Evolutionary conservation across 2,113 vertebrate species (phyloP).

Genomic region (Vireo altiloquus): DNA sequence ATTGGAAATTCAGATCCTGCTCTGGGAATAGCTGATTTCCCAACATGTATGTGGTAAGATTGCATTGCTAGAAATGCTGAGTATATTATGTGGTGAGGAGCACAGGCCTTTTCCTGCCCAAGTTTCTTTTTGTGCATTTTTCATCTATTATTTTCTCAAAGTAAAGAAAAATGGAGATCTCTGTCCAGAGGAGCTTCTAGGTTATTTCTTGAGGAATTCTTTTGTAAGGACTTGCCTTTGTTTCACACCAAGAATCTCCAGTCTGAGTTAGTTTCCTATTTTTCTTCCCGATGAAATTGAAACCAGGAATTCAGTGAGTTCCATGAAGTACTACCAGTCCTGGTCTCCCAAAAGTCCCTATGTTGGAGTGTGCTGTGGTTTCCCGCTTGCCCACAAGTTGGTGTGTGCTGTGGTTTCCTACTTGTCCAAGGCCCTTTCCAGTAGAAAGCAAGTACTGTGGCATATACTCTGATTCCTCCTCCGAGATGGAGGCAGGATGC

Average conservation of each 20-base stretch:
- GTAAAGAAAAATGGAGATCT: not conserved
- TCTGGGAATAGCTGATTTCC: not conserved
- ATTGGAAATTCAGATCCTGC: not conserved
- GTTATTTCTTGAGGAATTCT: not conserved
- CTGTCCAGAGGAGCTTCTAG: not conserved
- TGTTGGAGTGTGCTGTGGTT: not conserved
- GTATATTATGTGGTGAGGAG: not conserved
- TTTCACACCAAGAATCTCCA: not conserved
- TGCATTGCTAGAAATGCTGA: not conserved
- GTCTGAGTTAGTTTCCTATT: not conserved
- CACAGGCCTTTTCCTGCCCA: not conserved
- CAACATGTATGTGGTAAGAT: not conserved
- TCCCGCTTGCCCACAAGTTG: not conserved
- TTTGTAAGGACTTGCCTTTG: not conserved
- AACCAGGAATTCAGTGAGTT: rapidly evolving
- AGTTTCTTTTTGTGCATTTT: not conserved
- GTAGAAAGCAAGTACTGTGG: not conserved
- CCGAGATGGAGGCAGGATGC: not conserved
- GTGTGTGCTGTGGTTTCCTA: not conserved
- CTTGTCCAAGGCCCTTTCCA: not conserved
- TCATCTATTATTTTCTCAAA: not conserved
- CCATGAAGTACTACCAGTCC: not conserved
- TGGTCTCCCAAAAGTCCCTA: not conserved
- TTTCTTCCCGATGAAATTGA: not conserved
- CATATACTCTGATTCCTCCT: not conserved